Evolutionary conservation across 2,797 vertebrate species (phyloP), one percentile per base, ranked within the genome.

Genomic region (Argya squamiceps): DNA sequence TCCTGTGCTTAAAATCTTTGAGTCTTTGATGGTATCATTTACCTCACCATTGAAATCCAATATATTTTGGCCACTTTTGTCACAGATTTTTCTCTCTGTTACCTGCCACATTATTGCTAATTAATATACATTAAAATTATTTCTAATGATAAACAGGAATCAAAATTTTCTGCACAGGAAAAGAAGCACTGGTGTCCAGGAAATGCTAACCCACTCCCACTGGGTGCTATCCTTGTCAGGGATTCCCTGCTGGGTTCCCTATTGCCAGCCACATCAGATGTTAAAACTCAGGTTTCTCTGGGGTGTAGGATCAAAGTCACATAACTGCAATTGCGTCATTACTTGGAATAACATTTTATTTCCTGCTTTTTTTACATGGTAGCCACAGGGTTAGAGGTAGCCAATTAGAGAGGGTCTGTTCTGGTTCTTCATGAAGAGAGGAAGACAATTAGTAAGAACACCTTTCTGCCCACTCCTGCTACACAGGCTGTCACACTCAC

Each of bases 151-250:
- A 43, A 92, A 24, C 4, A 47, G 5, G 11, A 83, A 64, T 50
- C 21, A 69, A 22, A 21, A 32, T 84, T 89, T 93, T 86, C 30
- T 82, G 43, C 55, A 76, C n/a, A 58, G 60, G 27, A 91, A n/a
- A 83, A 75, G 69, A 74, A 23, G 5, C 59, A 29, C 12, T 60
- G 63, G 13, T 77, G 36, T 21, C 39, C 52, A 56, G 53, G 44
- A 77, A 69, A 67, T 53, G 19, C 24, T 55, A 69, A 52, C 44
- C 41, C 55, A 13, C 52, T 41, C 55, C 73, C 46, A 21, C 15
- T 44, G 56, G 37, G 41, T 77, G 34, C 67, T 75, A 0, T 49
- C 69, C 46, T 29, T 1, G 2, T 44, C 23, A 44, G 41, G 77
- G 82, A 52, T 68, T 47, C 9, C 43, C 43, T 55, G 21, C 52